Percentiles rank a stretch among this genome's conserved stretches.
Conservation (phyloP, 92 coral and sea anemone species). For the Muricea muricata region DNA sequence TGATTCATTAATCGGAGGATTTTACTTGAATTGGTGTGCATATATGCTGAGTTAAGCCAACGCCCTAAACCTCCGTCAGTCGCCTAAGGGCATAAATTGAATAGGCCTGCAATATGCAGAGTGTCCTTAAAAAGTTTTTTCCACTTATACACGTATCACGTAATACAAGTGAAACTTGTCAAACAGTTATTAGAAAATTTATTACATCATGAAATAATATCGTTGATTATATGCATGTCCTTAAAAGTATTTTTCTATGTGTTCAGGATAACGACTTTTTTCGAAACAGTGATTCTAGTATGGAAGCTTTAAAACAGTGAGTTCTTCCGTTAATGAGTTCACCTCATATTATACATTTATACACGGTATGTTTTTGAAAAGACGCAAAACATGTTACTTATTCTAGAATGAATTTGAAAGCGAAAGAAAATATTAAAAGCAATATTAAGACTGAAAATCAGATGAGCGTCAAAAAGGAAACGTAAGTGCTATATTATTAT, state of each 20-base stretch:
- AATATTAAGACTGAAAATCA: not conserved
- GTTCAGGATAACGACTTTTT: constrained; percentile 43
- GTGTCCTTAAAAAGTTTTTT: not conserved
- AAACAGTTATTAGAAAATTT: no score
- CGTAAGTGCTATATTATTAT: not conserved
- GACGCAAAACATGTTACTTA: not conserved
- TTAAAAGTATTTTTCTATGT: no score
- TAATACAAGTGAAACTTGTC: no score
- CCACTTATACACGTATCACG: not conserved
- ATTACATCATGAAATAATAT: no score
- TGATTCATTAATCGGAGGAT: constrained; percentile 43
- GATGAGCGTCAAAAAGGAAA: not conserved
- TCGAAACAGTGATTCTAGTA: constrained; percentile 27
- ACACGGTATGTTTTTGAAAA: no score
- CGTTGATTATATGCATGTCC: no score
- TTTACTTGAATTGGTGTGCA: no score
- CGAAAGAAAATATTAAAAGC: not conserved
- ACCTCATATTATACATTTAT: not conserved
- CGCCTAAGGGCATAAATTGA: no score
- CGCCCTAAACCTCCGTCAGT: no score
- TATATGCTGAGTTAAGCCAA: no score
- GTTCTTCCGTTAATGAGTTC: not conserved
- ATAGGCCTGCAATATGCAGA: no score
- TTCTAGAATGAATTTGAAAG: constrained; percentile 17
- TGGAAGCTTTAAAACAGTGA: constrained; percentile 30